phyloP scores from a whole-genome alignment of 1,140 invertebrate species.

The Penaeus japonicus region DNA sequence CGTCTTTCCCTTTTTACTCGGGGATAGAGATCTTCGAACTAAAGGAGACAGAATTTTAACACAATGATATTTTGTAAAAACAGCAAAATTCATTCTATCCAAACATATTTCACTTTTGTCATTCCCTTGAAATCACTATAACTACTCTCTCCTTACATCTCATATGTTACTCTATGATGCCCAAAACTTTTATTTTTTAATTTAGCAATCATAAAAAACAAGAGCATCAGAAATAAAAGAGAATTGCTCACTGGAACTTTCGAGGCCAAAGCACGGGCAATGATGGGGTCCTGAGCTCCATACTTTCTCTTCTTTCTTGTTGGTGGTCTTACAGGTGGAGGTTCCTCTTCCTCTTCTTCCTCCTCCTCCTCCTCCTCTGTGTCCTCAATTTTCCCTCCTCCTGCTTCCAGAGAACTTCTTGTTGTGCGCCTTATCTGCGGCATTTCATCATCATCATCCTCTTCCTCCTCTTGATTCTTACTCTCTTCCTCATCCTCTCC shows the following conservation, averaged over 20 bases:
- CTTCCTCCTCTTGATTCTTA: not conserved
- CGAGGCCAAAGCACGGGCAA: not conserved
- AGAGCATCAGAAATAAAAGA: too few relatives aligned
- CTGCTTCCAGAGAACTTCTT: constrained; percentile 6
- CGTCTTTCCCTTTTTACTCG: constrained; percentile 70
- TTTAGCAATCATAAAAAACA: too few relatives aligned
- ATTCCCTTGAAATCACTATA: too few relatives aligned
- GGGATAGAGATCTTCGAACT: constrained; percentile 70
- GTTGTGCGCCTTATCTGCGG: constrained; percentile 24
- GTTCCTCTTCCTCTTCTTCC: not conserved
- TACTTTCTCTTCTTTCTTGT: not conserved
- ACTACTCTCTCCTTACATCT: too few relatives aligned
- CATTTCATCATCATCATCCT: constrained; percentile 15
- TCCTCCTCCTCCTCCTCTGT: constrained; percentile 38
- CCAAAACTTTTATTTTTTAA: too few relatives aligned
- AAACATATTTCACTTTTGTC: too few relatives aligned
- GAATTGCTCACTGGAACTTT: not conserved
- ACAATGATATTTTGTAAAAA: not conserved
- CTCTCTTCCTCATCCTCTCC: not conserved
- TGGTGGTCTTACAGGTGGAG: not conserved
- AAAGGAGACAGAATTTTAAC: not conserved
- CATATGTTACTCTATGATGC: too few relatives aligned
- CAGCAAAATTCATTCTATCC: too few relatives aligned
- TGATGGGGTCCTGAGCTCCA: not conserved
- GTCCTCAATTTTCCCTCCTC: constrained; percentile 23